Conservation (phyloP, 2,797 vertebrate species). For the Poecilia velifera region DNA sequence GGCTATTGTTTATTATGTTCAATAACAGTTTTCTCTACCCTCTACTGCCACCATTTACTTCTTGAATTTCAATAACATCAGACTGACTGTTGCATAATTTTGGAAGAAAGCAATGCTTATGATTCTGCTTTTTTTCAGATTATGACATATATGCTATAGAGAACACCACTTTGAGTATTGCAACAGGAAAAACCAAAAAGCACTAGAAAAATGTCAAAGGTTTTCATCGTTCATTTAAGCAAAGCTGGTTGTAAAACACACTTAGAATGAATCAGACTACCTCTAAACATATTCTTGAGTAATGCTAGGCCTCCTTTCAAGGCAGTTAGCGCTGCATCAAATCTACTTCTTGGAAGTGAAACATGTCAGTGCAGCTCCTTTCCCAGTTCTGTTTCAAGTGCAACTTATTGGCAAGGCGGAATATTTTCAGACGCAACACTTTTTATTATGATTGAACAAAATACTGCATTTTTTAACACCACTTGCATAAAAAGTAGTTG, state of each 20-base stretch:
- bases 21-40: conserved; percentile 7
- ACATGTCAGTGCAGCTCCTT: background rate
- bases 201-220: background rate
- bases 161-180: conserved; percentile 9
- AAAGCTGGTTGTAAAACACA: conserved; percentile 25
- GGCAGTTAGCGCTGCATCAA: background rate
- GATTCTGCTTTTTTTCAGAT: conserved; percentile 4
- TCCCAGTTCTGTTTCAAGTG: background rate
- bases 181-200: conserved; percentile 1
- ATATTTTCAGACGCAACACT: conserved; percentile 12
- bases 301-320: background rate
- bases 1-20: conserved; percentile 14
- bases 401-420: background rate
- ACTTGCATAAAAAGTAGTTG: background rate
- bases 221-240: conserved; percentile 15
- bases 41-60: background rate
- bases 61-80: conserved; percentile 11
- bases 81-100: background rate
- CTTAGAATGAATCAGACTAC: conserved; percentile 27
- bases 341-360: background rate
- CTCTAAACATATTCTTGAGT: conserved; percentile 4
- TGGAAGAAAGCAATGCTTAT: background rate
- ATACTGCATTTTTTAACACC: background rate
- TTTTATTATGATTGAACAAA: conserved; percentile 8
- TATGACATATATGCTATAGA: conserved; percentile 1